These are phyloP conservation scores for Armadillidium nasatum DNA, from an alignment of 1,140 invertebrate genomes.

Conservation along the genomic window DNA sequence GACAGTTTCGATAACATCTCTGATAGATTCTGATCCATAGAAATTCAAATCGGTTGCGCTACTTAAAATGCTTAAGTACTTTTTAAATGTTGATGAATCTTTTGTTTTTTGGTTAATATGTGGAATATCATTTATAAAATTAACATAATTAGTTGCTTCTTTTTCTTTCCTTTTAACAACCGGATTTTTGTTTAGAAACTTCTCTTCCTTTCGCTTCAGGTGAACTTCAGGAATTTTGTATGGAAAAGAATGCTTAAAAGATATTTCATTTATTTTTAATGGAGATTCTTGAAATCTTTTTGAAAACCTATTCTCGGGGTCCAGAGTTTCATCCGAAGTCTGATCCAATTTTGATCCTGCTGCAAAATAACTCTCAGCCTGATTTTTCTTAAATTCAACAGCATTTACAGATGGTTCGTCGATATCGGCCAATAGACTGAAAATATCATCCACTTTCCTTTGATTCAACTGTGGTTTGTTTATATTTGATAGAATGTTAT, in stretches of 20 bases:
- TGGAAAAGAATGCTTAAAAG: background rate
- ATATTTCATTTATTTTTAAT: background rate
- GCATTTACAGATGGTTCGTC: background rate
- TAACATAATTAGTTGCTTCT: too few species aligned
- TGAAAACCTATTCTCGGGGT: too few species aligned
- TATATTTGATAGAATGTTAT: too few species aligned
- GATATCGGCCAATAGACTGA: conserved; percentile 30
- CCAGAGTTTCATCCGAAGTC: too few species aligned
- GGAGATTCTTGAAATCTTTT: background rate
- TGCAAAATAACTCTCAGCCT: too few species aligned
- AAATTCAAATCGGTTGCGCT: background rate
- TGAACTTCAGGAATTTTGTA: background rate
- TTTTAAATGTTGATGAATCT: background rate
- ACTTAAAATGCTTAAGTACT: background rate
- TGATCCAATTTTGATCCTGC: too few species aligned
- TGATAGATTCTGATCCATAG: background rate
- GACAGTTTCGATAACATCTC: background rate
- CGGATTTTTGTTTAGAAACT: too few species aligned
- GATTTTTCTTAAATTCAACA: too few species aligned
- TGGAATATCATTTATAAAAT: background rate
- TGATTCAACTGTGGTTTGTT: background rate
- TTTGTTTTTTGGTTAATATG: background rate
- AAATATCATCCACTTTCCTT: conserved; percentile 27
- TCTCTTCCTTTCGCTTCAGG: too few species aligned
- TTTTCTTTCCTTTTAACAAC: too few species aligned